Percentiles rank a stretch among this genome's conserved stretches.
Evolutionary conservation across 2,888 invertebrate genomes (phyloP).

Genomic region (Dolichopus griseipennis): DNA sequence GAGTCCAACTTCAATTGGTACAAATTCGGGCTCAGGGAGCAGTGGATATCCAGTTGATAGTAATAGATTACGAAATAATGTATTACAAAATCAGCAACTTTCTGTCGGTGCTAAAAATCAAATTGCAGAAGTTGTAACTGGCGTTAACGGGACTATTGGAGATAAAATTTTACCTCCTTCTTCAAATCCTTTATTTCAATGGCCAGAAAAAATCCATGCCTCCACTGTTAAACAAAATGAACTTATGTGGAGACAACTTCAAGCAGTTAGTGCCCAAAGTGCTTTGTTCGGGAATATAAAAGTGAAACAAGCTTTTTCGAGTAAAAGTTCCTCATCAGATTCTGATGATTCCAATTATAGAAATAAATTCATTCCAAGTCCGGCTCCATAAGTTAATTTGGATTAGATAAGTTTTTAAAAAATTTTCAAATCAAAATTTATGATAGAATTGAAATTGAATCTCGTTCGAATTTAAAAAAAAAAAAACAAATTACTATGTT

Average conservation of each 20-base stretch:
- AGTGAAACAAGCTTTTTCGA: constrained; percentile 32
- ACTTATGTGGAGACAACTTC: constrained; percentile 38
- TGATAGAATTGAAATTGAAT: neutral
- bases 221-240: constrained; percentile 43
- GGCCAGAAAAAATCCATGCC: constrained; percentile 45
- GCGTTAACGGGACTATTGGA: constrained; percentile 22
- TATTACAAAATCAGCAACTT: constrained; percentile 12
- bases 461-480: neutral
- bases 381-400: constrained; percentile 38
- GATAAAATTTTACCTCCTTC: constrained; percentile 18
- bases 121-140: constrained; percentile 14
- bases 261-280: constrained; percentile 22
- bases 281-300: constrained; percentile 22
- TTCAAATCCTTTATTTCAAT: constrained; percentile 36
- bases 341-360: constrained; percentile 41
- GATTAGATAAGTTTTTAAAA: neutral
- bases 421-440: neutral
- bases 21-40: constrained; percentile 21
- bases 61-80: constrained; percentile 19
- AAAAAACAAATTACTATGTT: neutral
- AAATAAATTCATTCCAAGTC: constrained; percentile 40
- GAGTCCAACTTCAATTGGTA: constrained; percentile 39
- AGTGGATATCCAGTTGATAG: constrained; percentile 21
- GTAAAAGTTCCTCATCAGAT: constrained; percentile 41
- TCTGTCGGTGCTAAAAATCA: constrained; percentile 4